Base-by-base conservation (phyloP, 2,797 vertebrate species). In the Notolepis coatsorum region DNA sequence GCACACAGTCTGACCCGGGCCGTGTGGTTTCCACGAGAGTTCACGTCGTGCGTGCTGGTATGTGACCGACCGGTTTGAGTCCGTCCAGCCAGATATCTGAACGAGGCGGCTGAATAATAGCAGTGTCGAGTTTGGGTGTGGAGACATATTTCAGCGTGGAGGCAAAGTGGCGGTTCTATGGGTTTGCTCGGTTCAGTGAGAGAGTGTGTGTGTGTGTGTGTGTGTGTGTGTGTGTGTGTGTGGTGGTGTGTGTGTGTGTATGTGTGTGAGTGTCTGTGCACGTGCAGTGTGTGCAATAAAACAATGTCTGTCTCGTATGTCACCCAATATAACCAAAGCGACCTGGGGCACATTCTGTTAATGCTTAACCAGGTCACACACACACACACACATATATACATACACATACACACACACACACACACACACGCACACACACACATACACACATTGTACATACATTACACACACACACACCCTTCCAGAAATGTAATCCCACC, bases 331-430 rank as follows among this genome's bases (percentile, higher is more conserved):
- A 69, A 47, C 39, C 42, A 33, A 6, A 46, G 47, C 31, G 37
- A 79, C 48, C 71, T 5, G 27, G 35, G 52, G 50, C 50, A 51
- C 35, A 58, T 77, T 68, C 47, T 70, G 55, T 65, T 78, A 54
- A 41, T 39, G 55, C 49, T 47, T 65, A 31, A 71, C 47, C 17
- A 65, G 75, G 53, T 43, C 62, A 73, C 41, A 50, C 68, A 70
- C 66, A 67, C 54, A 68, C 45, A 31, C 18, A 15, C 47, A 43
- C 8, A 48, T 69, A 70, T 27, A 25, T 47, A 15, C 23, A 21
- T 37, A 30, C 24, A 21, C 24, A 9, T 37, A 31, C 59, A 31
- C 38, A 18, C 18, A n/a, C 25, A 18, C 53, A 15, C 23, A 4
- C 20, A 12, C 56, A 9, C 20, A 35, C 30, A n/a, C 24, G n/a